phyloP scores from a whole-genome alignment of 2,888 invertebrate genomes.

The Polyommatus iphigenia region DNA sequence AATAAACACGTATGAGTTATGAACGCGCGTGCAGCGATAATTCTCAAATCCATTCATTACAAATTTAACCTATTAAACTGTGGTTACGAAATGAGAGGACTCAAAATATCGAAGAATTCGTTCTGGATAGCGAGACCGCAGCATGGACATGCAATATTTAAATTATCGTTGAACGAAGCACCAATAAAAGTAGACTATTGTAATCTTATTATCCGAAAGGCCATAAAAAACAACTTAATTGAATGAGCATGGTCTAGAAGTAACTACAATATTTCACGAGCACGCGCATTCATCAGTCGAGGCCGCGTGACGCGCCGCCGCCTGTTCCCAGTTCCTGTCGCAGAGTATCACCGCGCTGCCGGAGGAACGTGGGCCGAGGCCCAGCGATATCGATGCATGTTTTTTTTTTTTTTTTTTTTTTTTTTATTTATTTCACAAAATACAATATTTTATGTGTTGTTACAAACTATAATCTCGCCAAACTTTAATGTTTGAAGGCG shows the following conservation, averaged over 20 bases:
- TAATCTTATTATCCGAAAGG: too few relatives aligned
- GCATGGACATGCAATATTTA: too few relatives aligned
- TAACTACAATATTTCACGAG: background rate
- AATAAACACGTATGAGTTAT: slow-evolving; percentile 16
- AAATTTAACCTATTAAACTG: background rate
- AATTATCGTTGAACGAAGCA: too few relatives aligned
- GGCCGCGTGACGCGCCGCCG: slow-evolving; percentile 37
- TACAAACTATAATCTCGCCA: too few relatives aligned
- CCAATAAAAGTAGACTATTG: too few relatives aligned
- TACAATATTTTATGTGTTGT: too few relatives aligned
- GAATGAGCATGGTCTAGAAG: too few relatives aligned
- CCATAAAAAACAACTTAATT: background rate
- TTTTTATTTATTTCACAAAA: too few relatives aligned
- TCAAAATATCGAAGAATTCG: background rate
- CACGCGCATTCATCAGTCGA: slow-evolving; percentile 32
- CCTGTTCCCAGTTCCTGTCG: slow-evolving; percentile 40
- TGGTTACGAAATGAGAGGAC: background rate
- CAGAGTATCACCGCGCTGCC: slow-evolving; percentile 35
- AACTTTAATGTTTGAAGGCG: too few relatives aligned
- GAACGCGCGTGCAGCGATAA: background rate
- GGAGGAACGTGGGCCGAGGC: slow-evolving; percentile 37
- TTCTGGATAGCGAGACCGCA: too few relatives aligned
- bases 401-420: too few relatives aligned
- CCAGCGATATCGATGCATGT: slow-evolving; percentile 32
- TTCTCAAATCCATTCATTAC: background rate